Conservation (phyloP, 2,113 vertebrate species). For the Anarhynchus alexandrinus region DNA sequence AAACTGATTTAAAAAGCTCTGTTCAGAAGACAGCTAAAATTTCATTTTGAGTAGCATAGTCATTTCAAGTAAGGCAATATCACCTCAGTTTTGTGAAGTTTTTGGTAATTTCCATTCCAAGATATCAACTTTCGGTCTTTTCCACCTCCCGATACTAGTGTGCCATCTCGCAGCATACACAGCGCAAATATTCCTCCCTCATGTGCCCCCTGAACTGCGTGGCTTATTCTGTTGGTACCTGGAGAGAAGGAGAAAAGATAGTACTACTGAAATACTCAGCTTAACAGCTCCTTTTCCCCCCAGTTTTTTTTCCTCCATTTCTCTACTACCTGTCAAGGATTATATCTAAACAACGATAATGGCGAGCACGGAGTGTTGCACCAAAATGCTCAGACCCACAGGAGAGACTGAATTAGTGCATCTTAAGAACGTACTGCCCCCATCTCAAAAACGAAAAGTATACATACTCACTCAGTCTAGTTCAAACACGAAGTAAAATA, state of each 20-base stretch:
- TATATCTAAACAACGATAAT: neutral
- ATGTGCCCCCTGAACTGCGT: conserved; percentile 90
- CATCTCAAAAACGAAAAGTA: neutral
- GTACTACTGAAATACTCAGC: neutral
- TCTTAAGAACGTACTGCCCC: neutral
- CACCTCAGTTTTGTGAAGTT: conserved; percentile 90
- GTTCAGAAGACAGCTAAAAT: neutral
- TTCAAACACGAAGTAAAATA: neutral
- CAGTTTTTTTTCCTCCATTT: neutral
- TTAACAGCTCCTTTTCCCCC: neutral
- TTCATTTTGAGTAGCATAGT: neutral
- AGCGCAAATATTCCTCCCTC: conserved; percentile 95
- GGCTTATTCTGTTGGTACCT: conserved; percentile 97
- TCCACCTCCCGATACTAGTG: conserved; percentile 90
- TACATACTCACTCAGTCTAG: neutral
- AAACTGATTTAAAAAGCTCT: neutral
- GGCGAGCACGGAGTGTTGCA: neutral
- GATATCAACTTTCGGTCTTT: conserved; percentile 93
- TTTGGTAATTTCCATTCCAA: conserved; percentile 92
- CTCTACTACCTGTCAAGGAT: neutral
- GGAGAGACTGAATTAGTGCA: neutral
- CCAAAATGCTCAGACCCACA: neutral
- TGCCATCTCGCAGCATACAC: conserved; percentile 93
- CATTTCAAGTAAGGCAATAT: neutral
- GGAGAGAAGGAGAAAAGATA: conserved; percentile 5